Percentiles rank a stretch among this genome's conserved stretches.
These are phyloP conservation scores for Alviniconcha marisindica DNA, from an alignment of 1,140 invertebrate species.

Conservation along the genomic window DNA sequence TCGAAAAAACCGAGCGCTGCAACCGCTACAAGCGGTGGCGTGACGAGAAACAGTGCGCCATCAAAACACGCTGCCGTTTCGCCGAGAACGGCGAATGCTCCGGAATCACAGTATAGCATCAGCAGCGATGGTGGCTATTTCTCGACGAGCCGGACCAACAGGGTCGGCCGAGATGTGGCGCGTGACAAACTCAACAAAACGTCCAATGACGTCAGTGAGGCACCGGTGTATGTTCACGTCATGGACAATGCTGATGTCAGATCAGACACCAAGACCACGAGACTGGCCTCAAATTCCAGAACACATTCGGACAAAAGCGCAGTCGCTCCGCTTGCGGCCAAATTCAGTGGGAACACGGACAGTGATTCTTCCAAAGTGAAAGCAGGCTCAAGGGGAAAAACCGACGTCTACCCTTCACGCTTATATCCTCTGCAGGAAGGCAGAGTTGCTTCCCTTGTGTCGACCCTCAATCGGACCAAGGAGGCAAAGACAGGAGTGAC, in stretches of 20 bases:
- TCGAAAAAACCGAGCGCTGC: not conserved
- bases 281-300: not conserved
- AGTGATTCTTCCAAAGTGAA: not conserved
- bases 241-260: constrained; percentile 18
- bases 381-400: not conserved
- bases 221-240: constrained; percentile 16
- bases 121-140: not conserved
- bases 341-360: constrained; percentile 14
- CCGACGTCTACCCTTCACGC: not conserved
- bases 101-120: too few species aligned
- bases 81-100: not conserved
- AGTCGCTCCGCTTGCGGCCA: constrained; percentile 10
- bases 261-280: not conserved
- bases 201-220: not conserved
- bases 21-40: not conserved
- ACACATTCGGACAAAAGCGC: not conserved
- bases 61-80: not conserved
- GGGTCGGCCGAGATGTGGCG: not conserved
- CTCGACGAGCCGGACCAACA: not conserved
- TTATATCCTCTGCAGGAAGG: constrained; percentile 29
- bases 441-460: constrained; percentile 18
- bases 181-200: not conserved
- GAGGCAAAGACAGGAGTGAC: not conserved
- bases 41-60: not conserved
- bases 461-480: constrained; percentile 11